Conservation (phyloP, 2,113 vertebrate genomes). For the Plotosus lineatus region DNA sequence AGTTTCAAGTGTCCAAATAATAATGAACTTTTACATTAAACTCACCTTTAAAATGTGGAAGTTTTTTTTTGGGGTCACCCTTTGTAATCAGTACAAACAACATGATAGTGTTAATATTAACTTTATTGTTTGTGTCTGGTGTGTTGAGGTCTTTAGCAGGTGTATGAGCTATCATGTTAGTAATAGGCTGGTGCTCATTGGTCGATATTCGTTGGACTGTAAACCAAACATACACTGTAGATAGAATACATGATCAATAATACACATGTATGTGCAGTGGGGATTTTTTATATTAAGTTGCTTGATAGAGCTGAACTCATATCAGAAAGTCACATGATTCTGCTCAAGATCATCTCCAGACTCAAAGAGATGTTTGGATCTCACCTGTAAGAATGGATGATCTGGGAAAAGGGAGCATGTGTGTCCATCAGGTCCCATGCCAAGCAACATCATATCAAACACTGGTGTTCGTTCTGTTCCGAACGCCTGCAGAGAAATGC, state of each 20-base stretch:
- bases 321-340: background rate
- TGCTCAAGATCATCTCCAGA: background rate
- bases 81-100: too few relatives aligned
- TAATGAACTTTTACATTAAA: too few relatives aligned
- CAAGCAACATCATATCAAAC: slow-evolving; percentile 87
- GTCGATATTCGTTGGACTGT: background rate
- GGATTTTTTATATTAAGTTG: background rate
- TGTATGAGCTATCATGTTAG: background rate
- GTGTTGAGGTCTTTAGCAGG: background rate
- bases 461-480: slow-evolving; percentile 75
- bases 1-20: too few relatives aligned
- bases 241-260: too few relatives aligned
- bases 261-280: background rate
- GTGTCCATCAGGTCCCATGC: slow-evolving; percentile 90
- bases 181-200: background rate
- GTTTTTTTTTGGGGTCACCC: too few relatives aligned
- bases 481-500: slow-evolving; percentile 72
- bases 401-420: slow-evolving; percentile 91
- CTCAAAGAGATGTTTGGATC: background rate
- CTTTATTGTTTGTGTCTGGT: background rate
- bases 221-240: too few relatives aligned
- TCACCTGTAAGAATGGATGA: slow-evolving; percentile 86
- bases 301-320: background rate
- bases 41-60: too few relatives aligned
- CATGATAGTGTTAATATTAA: too few relatives aligned